A percentile compares a stretch with the other conserved stretches of the same genome.
Conservation (phyloP, 2,113 vertebrate species). For the Rhabdornis inornatus region DNA sequence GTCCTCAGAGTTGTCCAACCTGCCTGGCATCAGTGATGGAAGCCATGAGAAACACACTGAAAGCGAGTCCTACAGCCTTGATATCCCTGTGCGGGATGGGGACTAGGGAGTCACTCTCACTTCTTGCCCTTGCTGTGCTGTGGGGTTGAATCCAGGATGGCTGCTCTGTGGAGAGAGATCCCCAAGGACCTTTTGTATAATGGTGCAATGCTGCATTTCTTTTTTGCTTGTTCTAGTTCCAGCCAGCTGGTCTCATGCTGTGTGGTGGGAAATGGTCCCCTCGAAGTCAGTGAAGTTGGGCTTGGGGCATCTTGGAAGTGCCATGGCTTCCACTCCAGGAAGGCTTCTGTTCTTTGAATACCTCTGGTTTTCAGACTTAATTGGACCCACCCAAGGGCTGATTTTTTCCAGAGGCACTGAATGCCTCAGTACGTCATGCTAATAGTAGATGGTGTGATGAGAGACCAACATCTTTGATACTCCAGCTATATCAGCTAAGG, state of each 20-base stretch:
- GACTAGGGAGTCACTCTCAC: not conserved
- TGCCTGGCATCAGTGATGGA: not conserved
- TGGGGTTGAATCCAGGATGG: not conserved
- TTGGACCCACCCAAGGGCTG: not conserved
- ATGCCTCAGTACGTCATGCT: not conserved
- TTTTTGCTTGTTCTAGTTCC: not conserved
- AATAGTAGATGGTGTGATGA: not conserved
- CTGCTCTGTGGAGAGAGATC: not conserved
- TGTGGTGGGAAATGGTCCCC: not conserved
- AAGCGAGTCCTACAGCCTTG: not conserved
- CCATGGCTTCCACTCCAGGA: constrained; percentile 9
- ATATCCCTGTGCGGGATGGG: not conserved
- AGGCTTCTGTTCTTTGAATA: not conserved
- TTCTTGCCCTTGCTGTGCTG: not conserved
- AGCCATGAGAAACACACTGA: not conserved
- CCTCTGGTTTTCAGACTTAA: not conserved
- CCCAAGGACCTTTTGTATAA: not conserved
- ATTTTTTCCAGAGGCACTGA: not conserved
- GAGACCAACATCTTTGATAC: not conserved
- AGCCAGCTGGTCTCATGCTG: not conserved
- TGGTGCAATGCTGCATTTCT: not conserved
- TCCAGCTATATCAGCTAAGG: not conserved
- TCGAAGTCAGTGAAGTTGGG: not conserved
- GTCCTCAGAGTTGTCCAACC: constrained; percentile 33
- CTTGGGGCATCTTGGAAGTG: not conserved